Base-by-base conservation (phyloP, 92 coral and sea anemone genomes). In the Siderastrea siderea region DNA sequence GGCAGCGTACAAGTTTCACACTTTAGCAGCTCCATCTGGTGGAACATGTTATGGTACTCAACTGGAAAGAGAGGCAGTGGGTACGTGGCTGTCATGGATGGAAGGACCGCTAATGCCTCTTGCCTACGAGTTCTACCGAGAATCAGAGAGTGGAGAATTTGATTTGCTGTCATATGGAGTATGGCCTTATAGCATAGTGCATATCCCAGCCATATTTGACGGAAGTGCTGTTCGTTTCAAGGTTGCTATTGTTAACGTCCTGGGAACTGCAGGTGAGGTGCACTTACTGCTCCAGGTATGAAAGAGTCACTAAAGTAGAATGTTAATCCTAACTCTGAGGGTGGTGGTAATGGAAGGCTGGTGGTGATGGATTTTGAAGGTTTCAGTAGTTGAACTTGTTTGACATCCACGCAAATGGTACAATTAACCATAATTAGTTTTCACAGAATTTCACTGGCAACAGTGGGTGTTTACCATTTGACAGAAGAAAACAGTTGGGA, bases 161-260 rank as follows among this genome's bases (percentile, higher is more conserved):
- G 52, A 76, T 45, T 50, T 76, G 52, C 19, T 76, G 26, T 58
- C 81, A 13, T 76, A 57, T 76, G 81, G 81, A 44, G 66, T 76
- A 2, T 19, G 17, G 68, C 19, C 81, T 15, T 45, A 2, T 17
- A 58, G 51, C n/a, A 14, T 60, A 0, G 12, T 76, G 43, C 52
- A 76, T 57, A 2, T 76, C 57, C 3, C 81, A 58, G 67, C 68
- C 57, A 12, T n/a, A 58, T 26, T 6, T 4, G 81, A 38, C 5
- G 15, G 68, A 63, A 38, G 14, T 55, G 52, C 19, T 13, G 67
- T 76, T 10, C 81, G 52, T 11, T 44, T 76, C 2, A 76, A 57
- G 43, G 81, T 76, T 76, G 68, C 26, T 8, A 55, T 76, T 58
- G 44, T 76, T 9, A 58, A 76, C 57, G 53, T 76, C 38, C 3